Evolutionary conservation across 2,888 invertebrate genomes (phyloP).

Genomic region (Tipula vernalis): DNA sequence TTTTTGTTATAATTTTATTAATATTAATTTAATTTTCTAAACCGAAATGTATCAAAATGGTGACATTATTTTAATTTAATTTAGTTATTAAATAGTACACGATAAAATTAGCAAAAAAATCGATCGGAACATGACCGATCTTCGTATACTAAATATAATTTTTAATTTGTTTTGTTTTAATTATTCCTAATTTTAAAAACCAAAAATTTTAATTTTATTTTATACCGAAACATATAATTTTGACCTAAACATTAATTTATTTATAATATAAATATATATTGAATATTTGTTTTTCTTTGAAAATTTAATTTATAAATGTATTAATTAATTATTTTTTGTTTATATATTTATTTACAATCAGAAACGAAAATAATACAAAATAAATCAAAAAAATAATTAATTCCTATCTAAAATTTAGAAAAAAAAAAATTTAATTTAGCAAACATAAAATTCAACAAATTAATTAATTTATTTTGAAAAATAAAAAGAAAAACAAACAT

Average conservation of each 20-base stretch:
- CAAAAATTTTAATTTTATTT: background rate
- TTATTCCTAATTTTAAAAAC: background rate
- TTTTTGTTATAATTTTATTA: background rate
- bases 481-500: conserved; percentile 7
- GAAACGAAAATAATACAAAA: background rate
- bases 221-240: conserved; percentile 8
- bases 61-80: background rate
- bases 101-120: background rate
- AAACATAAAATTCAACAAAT: background rate
- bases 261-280: background rate
- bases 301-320: background rate
- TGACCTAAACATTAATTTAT: conserved; percentile 8
- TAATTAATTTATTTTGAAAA: background rate
- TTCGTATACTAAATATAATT: conserved; percentile 4
- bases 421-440: background rate
- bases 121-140: background rate
- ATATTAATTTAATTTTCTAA: background rate
- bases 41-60: background rate
- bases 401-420: background rate
- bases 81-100: background rate
- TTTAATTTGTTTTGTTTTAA: background rate
- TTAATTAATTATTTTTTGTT: background rate
- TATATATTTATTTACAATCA: background rate
- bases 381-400: background rate
- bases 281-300: background rate